Evolutionary conservation across 2,113 vertebrate genomes (phyloP).

Genomic region (Paracanthobrama guichenoti): DNA sequence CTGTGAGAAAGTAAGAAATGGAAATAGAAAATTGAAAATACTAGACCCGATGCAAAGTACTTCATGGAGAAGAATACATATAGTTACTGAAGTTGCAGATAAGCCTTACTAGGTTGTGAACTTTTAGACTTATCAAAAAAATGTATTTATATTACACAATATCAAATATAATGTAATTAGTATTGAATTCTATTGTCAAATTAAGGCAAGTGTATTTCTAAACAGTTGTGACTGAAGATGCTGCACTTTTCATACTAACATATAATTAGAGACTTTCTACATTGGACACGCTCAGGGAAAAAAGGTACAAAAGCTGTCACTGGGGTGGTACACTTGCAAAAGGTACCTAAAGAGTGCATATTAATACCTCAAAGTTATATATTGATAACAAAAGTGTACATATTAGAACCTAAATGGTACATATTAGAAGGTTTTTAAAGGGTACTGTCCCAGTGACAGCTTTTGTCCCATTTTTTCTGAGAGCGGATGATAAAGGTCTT

Average conservation of each 20-base stretch:
- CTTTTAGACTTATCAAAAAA: too few relatives aligned
- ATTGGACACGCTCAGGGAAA: not conserved
- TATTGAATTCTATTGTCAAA: not conserved
- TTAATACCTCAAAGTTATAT: too few relatives aligned
- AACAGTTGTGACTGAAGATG: not conserved
- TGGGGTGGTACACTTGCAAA: too few relatives aligned
- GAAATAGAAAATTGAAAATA: not conserved
- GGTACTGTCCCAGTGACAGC: too few relatives aligned
- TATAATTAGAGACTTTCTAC: not conserved
- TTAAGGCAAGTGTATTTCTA: not conserved
- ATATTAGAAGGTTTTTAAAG: too few relatives aligned
- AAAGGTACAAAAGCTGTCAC: too few relatives aligned
- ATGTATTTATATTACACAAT: not conserved
- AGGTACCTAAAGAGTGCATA: too few relatives aligned
- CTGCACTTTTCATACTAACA: not conserved
- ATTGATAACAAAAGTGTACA: too few relatives aligned
- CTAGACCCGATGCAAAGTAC: not conserved
- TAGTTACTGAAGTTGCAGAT: not conserved
- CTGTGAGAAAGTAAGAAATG: not conserved
- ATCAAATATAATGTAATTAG: not conserved
- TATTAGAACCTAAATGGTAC: too few relatives aligned
- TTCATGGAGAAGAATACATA: not conserved
- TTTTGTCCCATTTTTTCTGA: too few relatives aligned
- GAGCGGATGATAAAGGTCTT: slow-evolving; percentile 18
- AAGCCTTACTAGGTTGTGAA: too few relatives aligned